phyloP scores from a whole-genome alignment of 2,113 vertebrate species.

The Tachycineta bicolor region DNA sequence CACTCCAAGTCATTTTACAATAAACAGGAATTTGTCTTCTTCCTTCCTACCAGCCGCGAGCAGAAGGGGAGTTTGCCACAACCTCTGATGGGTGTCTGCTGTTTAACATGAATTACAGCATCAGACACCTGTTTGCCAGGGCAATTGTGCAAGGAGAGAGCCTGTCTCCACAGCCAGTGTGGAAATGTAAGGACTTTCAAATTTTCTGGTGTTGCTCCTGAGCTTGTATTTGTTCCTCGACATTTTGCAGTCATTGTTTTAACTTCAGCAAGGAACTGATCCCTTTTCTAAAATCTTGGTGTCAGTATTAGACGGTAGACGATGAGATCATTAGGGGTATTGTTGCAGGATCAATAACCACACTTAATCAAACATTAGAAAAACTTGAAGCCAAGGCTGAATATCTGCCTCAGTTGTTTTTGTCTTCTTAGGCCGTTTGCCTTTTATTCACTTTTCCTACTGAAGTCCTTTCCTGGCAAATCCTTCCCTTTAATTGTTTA shows the following conservation, averaged over 20 bases:
- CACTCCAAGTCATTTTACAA: background rate
- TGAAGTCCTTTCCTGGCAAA: constrained; percentile 4
- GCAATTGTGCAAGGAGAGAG: background rate
- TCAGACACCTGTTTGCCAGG: background rate
- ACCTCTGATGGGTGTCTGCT: background rate
- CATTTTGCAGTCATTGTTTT: background rate
- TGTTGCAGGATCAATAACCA: background rate
- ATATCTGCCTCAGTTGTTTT: background rate
- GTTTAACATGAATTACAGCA: background rate
- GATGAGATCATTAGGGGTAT: background rate
- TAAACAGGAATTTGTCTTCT: background rate
- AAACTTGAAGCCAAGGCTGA: background rate
- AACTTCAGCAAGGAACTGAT: background rate
- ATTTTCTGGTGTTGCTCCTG: background rate
- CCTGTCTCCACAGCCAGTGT: background rate
- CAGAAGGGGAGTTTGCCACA: background rate
- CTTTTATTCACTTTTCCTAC: background rate
- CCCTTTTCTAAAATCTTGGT: background rate
- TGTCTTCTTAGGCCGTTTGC: background rate
- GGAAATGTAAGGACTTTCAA: background rate
- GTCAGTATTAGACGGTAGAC: background rate
- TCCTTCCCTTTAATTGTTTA: background rate
- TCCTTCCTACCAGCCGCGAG: background rate
- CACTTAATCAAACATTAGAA: background rate
- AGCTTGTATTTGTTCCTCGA: background rate